Percentiles rank a stretch among this genome's conserved stretches.
Evolutionary conservation across 1,140 invertebrate genomes (phyloP).

Genomic region (Trialeurodes vaporariorum): DNA sequence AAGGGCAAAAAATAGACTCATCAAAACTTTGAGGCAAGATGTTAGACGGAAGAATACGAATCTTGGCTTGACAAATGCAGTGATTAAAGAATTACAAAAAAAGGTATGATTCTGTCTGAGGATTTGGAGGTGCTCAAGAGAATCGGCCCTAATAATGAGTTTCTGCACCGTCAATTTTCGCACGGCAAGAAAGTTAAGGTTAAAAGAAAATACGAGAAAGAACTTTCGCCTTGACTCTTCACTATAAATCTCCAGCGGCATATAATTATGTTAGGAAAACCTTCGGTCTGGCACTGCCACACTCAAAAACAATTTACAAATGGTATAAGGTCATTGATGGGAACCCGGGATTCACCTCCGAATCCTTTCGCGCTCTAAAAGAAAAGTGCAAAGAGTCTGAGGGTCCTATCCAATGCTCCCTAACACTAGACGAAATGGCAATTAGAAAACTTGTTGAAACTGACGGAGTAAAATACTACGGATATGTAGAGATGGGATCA

Average conservation of each 20-base stretch:
- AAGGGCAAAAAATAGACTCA: too few species aligned
- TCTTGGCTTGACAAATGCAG: too few species aligned
- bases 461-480: slow-evolving; percentile 19
- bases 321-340: slow-evolving; percentile 8
- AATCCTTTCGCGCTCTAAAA: slow-evolving; percentile 4
- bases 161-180: not conserved
- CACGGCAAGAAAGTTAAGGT: slow-evolving; percentile 1
- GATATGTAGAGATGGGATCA: slow-evolving; percentile 21
- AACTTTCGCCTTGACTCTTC: slow-evolving; percentile 12
- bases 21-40: too few species aligned
- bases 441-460: slow-evolving; percentile 24
- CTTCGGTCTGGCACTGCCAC: not conserved
- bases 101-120: too few species aligned
- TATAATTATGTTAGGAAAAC: slow-evolving; percentile 6
- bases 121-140: too few species aligned
- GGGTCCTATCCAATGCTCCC: slow-evolving; percentile 1
- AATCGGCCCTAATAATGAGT: not conserved
- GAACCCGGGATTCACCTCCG: slow-evolving; percentile 2
- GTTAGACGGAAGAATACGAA: too few species aligned
- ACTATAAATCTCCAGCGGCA: slow-evolving; percentile 8
- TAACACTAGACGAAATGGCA: slow-evolving; percentile 25
- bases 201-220: slow-evolving; percentile 21
- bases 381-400: not conserved
- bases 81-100: too few species aligned
- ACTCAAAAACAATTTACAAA: slow-evolving; percentile 7